Conservation (phyloP, 2,888 invertebrate genomes). For the Pachymerium ferrugineum region DNA sequence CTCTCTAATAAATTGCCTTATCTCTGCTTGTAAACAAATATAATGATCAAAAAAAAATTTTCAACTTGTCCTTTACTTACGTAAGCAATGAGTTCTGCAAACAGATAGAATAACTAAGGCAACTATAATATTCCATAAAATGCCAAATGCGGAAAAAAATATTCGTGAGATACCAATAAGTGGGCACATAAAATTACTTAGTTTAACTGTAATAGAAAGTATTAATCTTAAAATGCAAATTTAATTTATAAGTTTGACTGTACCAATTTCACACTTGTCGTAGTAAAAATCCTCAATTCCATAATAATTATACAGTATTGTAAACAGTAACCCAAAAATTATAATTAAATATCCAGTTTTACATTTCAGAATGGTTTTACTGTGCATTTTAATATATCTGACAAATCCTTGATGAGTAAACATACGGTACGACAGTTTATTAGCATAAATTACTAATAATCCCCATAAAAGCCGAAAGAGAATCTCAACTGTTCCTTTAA, state of each 20-base stretch:
- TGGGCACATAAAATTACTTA: neutral
- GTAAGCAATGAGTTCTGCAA: slow-evolving; percentile 50
- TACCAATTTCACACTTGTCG: neutral
- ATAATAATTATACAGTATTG: neutral
- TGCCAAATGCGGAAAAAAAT: slow-evolving; percentile 4
- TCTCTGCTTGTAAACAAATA: slow-evolving; percentile 31
- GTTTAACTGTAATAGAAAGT: no score
- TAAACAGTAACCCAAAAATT: neutral
- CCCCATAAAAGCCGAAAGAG: slow-evolving; percentile 46
- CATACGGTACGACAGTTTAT: slow-evolving; percentile 46
- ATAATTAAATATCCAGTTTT: neutral
- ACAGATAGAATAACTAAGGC: slow-evolving; percentile 48
- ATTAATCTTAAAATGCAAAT: neutral
- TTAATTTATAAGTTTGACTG: neutral
- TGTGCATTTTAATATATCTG: slow-evolving; percentile 1
- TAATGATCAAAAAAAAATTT: neutral
- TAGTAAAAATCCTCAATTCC: neutral
- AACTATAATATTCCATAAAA: slow-evolving; percentile 49
- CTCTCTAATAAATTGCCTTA: slow-evolving; percentile 30
- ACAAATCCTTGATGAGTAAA: slow-evolving; percentile 42
- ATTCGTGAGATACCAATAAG: neutral
- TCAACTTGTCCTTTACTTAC: slow-evolving; percentile 40
- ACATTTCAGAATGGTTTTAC: slow-evolving; percentile 23
- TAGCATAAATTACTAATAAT: slow-evolving; percentile 48
- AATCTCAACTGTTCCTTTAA: slow-evolving; percentile 45